Evolutionary conservation across 2,888 invertebrate species (phyloP), one percentile per base, ranked within the genome.

Genomic region (Acanthosepion pharaonis): DNA sequence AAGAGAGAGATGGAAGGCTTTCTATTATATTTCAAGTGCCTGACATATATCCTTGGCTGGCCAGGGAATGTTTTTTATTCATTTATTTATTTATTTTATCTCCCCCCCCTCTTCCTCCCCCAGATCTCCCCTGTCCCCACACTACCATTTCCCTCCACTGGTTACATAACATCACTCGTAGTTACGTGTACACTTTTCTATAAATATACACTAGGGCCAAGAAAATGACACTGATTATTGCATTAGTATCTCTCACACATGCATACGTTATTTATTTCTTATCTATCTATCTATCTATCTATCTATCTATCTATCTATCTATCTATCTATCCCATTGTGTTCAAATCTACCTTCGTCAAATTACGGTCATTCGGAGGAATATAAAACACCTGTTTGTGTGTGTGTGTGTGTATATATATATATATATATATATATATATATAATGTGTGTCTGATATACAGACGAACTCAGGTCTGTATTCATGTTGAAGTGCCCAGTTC

Each of bases 351-450:
- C 5, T 23, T 6, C 59, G 20, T 25, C 20, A 20, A 59, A 59
- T 42, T 59, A 20, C 20, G 20, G 59, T 5, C 59, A 5, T 23
- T 23, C 59, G 59, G 23, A 59, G 59, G 23, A 20, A 59, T 23
- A 59, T 59, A 59, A 23, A 23, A 59, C 20, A 59, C 20, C 20
- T 23, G 6, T 23, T 23, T 59, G 20, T 1, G 20, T 23, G 23
- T 20, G 15, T 55, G 55, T n/a, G 4, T n/a, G 0, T 78, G 4
- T 9, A 9, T n/a, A n/a, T 9, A n/a, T 6, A 92, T 15, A 92
- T 15, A 48, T 92, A 92, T 92, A 92, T 48, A 49, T 92, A 49
- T 92, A 92, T 48, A 92, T 48, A 49, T 48, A 92, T 48, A 92
- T 49, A 42, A 42, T 42, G 42, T 42, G 42, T 42, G 42, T 42